Base-by-base conservation (phyloP, 2,797 vertebrate species). In the Gambelia wislizenii region DNA sequence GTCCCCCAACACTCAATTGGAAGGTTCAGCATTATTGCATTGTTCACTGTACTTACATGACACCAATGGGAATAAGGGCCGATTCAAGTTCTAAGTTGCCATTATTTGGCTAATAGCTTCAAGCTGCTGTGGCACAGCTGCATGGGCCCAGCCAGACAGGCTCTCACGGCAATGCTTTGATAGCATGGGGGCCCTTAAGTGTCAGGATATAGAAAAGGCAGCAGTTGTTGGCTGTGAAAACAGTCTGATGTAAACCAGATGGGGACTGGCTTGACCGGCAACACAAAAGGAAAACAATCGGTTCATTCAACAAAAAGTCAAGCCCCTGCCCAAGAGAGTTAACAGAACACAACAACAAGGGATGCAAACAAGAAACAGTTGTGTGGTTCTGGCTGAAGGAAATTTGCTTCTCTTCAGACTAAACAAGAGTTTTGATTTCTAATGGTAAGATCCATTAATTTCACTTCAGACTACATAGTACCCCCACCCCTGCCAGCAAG, bases 231-330 rank as follows among this genome's bases (percentile, higher is more conserved):
- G 97, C 97, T 98, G 97, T 97, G 97, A 98, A 98, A 98, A 97
- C 96, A 98, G 96, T 97, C 97, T 98, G 97, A 98, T 98, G 97
- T 95, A 97, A 98, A 98, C 97, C 98, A 98, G 98, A 98, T 98
- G 98, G 97, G 97, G 96, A 96, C 96, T 96, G 95, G 96, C 95
- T 97, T 96, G 95, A 96, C 96, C 97, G 96, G 96, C 95, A 97
- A 96, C 97, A 98, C 97, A 97, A 98, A 86, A 98, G 96, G 96
- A 96, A 97, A 98, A 98, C 97, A 97, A 98, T 97, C 96, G 96
- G 96, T 94, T 96, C 97, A 97, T 97, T 98, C 97, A 97, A 97
- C 97, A 96, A 97, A 64, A 89, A 97, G 97, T 96, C 95, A 95
- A 95, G 95, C 95, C 94, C 92, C 95, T 94, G 95, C 96, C 95